Base-by-base conservation (phyloP, 2,113 vertebrate species). In the Embiotoca jacksoni region DNA sequence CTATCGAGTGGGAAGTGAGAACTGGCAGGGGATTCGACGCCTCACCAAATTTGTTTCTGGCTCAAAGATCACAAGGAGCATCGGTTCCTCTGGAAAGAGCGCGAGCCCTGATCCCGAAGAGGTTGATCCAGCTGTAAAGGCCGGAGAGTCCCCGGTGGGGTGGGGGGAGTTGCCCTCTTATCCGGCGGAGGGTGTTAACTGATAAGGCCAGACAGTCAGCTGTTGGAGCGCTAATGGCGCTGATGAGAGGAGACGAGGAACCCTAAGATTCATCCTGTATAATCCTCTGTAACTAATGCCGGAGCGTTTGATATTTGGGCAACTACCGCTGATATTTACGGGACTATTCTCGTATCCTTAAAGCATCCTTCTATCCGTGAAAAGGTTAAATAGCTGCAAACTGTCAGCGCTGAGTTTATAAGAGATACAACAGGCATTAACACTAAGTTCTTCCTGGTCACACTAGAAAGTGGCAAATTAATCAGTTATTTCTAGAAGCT, bases 41-140 rank as follows among this genome's bases (percentile, higher is more conserved):
- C 46, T 36, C 33, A 67, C 75, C 35, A 73, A 32, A 82, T 91
- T 75, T 73, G 83, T 86, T 70, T 81, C 83, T 86, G 83, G 79
- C 87, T 84, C 56, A 62, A 32, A 88, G 85, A 91, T 91, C 85
- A 91, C 79, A 91, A 81, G 53, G 64, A 73, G 82, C 36, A 0
- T 64, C 54, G 4, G 71, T 3, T 81, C 47, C 64, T 63, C 55
- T 76, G 72, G 77, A 73, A 63, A 49, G 47, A 41, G 53, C 0
- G 7, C 2, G 57, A 70, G 64, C 52, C 39, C 59, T 64, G 71
- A 61, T 78, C 44, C 57, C 57, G 36, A 80, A 79, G 82, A 55
- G 70, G 54, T 47, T 36, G 67, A 82, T 79, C 23, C 58, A 77
- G 80, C 60, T 81, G 78, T 72, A 60, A 73, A 57, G 83, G 52